These are phyloP conservation scores for Tipula vernalis DNA, from an alignment of 2,888 invertebrate species.

Conservation along the genomic window DNA sequence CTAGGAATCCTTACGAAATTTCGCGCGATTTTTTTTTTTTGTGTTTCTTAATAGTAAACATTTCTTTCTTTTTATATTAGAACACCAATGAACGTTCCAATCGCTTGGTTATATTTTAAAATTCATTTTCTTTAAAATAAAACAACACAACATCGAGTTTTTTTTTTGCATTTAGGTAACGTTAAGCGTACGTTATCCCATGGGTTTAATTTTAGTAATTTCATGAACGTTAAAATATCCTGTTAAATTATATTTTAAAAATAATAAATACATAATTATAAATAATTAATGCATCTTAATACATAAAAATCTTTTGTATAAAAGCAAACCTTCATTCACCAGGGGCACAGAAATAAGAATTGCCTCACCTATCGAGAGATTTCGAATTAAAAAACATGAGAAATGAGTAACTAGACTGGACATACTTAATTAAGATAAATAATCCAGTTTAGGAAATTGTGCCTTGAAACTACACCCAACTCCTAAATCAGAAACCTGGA, in stretches of 20 bases:
- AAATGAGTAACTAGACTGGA: too few relatives aligned
- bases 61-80: not conserved
- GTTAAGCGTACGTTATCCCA: not conserved
- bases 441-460: too few relatives aligned
- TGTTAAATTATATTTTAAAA: not conserved
- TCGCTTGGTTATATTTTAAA: not conserved
- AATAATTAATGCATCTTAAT: not conserved
- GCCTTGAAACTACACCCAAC: too few relatives aligned
- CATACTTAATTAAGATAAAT: too few relatives aligned
- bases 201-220: not conserved
- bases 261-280: not conserved
- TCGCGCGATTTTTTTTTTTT: not conserved
- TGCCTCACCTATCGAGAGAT: too few relatives aligned
- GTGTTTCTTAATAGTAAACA: not conserved
- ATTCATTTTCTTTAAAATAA: not conserved
- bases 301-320: not conserved
- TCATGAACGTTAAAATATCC: not conserved
- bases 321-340: not conserved
- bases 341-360: too few relatives aligned
- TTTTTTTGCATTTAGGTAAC: not conserved
- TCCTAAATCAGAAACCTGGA: too few relatives aligned
- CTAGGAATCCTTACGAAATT: not conserved
- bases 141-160: not conserved
- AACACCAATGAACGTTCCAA: not conserved
- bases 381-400: too few relatives aligned